A percentile compares a stretch with the other conserved stretches of the same genome.
Evolutionary conservation across 2,797 vertebrate genomes (phyloP).

Genomic region (Crocidura indochinensis): DNA sequence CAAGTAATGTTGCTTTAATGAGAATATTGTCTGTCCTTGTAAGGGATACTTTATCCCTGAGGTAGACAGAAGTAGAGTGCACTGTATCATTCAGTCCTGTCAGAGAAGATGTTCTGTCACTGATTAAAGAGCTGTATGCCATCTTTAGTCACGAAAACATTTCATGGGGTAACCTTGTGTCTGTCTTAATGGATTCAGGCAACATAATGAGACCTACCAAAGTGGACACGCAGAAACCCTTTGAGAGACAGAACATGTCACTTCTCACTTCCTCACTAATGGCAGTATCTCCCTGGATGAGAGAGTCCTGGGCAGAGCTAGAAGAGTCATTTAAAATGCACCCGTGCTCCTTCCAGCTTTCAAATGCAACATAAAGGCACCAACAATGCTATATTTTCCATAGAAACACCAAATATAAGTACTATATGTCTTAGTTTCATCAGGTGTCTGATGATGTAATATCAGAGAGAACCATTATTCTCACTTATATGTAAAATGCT

Average conservation of each 20-base stretch:
- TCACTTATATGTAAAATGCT: neutral
- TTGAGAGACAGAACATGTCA: conserved; percentile 87
- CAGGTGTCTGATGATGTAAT: conserved; percentile 66
- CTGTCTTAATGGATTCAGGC: conserved; percentile 90
- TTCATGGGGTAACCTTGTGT: conserved; percentile 90
- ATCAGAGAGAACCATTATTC: conserved; percentile 64
- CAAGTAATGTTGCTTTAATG: conserved; percentile 87
- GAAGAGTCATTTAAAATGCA: conserved; percentile 87
- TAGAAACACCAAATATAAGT: conserved; percentile 44
- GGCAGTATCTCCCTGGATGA: conserved; percentile 85
- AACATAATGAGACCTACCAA: conserved; percentile 89
- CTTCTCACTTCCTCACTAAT: conserved; percentile 89
- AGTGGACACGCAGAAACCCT: conserved; percentile 89
- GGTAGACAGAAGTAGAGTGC: conserved; percentile 81
- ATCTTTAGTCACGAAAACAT: conserved; percentile 89
- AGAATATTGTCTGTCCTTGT: conserved; percentile 87
- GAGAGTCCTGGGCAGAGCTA: conserved; percentile 80
- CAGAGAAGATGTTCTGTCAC: conserved; percentile 89
- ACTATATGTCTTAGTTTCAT: conserved; percentile 78
- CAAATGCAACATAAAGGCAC: conserved; percentile 81
- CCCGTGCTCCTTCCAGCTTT: conserved; percentile 55
- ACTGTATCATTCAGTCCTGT: conserved; percentile 88
- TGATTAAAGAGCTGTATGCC: conserved; percentile 90
- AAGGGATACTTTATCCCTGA: conserved; percentile 85
- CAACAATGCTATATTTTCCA: conserved; percentile 10